These are phyloP conservation scores for Sacculina carcini DNA, from an alignment of 2,888 invertebrate genomes.

Conservation along the genomic window DNA sequence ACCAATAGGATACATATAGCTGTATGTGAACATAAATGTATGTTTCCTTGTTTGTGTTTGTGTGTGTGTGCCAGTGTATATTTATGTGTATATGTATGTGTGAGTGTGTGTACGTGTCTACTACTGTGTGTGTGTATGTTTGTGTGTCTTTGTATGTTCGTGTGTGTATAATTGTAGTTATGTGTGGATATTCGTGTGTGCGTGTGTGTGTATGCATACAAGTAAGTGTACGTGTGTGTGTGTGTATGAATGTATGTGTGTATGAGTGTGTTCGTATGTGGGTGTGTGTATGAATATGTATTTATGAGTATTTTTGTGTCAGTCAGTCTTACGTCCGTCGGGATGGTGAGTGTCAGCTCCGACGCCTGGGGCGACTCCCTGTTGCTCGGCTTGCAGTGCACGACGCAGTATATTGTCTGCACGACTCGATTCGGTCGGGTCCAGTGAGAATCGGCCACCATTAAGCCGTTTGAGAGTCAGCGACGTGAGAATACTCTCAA, in stretches of 20 bases:
- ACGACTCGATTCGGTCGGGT: slow-evolving; percentile 42
- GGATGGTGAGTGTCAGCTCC: slow-evolving; percentile 36
- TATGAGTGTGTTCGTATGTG: not conserved
- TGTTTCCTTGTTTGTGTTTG: no score
- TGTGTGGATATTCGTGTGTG: no score
- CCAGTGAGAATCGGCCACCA: slow-evolving; percentile 40
- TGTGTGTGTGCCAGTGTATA: no score
- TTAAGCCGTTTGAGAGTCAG: slow-evolving; percentile 44
- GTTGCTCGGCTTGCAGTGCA: slow-evolving; percentile 53
- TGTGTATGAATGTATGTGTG: not conserved
- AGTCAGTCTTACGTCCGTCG: slow-evolving; percentile 41
- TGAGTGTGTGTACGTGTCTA: no score
- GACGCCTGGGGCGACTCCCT: slow-evolving; percentile 26
- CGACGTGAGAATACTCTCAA: slow-evolving; percentile 67
- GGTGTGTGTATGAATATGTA: not conserved
- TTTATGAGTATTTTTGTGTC: not conserved
- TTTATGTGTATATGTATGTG: no score
- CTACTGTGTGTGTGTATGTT: no score
- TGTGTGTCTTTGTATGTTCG: no score
- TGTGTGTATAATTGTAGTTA: no score
- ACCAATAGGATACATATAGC: no score
- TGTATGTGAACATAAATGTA: no score
- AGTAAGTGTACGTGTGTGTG: no score
- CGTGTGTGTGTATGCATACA: no score
- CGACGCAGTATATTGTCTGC: slow-evolving; percentile 57